Evolutionary conservation across 2,888 invertebrate species (phyloP), one percentile per base, ranked within the genome.

Genomic region (Conchocele bisecta): DNA sequence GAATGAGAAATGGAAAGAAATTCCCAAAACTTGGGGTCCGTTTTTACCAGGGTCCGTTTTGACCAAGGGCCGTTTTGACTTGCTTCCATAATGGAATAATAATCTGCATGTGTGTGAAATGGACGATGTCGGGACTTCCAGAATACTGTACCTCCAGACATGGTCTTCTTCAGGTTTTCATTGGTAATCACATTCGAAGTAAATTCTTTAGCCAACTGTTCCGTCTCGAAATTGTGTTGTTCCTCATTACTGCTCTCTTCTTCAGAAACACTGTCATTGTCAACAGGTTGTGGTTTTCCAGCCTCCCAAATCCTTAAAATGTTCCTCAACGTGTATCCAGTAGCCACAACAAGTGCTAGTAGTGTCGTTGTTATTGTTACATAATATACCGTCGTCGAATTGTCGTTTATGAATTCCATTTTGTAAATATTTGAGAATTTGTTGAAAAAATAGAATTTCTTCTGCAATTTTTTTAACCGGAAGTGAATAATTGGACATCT

Each of bases 271-370:
- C n/a, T n/a, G n/a, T n/a, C n/a, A n/a, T n/a, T n/a, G n/a, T n/a
- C 63, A 6, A 17, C 22, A 28, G 29, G 35, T 24, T 50, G 50
- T 22, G 69, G 63, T 3, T 61, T 51, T 24, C 79, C 77, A 9
- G 63, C 66, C 6, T 58, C 67, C 80, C 80, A 82, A 3, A 79
- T 63, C 33, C 67, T 73, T 20, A 67, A 44, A 41, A 83, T 74
- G 41, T 79, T 83, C 39, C 67, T 53, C 24, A 81, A 31, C 9
- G 81, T 81, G 31, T 79, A 84, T 39, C 50, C 48, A 11, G 76
- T 71, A 26, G 82, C 80, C 24, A 69, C 29, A n/a, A 78, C 33
- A 22, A 83, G 44, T 22, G 75, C 70, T 22, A 77, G 11, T 1
- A 72, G 41, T 35, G 83, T 83, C n/a, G 73, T 13, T 13, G 70